Percentiles rank a stretch among this genome's conserved stretches.
phyloP scores from a whole-genome alignment of 2,797 vertebrate species.

The Characodon lateralis region DNA sequence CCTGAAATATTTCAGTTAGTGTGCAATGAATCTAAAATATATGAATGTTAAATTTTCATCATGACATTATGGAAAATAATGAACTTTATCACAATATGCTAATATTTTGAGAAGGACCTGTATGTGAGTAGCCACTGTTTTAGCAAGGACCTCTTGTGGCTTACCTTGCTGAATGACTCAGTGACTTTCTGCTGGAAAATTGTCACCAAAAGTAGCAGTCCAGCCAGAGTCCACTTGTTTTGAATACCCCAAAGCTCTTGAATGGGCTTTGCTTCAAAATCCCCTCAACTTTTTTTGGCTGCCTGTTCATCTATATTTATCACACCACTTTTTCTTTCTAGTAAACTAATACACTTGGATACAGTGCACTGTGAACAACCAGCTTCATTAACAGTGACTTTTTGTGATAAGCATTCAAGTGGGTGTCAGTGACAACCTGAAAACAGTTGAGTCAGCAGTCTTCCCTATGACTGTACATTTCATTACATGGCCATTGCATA shows the following conservation, averaged over 20 bases:
- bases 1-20: too few species aligned
- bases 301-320: not conserved
- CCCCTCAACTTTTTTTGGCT: not conserved
- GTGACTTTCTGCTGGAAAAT: not conserved
- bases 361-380: not conserved
- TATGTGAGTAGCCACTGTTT: not conserved
- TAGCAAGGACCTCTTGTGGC: not conserved
- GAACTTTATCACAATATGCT: too few species aligned
- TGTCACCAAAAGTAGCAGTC: not conserved
- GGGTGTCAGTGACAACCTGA: not conserved
- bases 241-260: not conserved
- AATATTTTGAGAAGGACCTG: too few species aligned
- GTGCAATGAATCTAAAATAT: too few species aligned
- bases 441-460: not conserved
- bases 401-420: not conserved
- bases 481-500: not conserved
- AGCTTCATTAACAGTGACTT: not conserved
- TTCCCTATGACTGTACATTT: too few species aligned
- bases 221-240: not conserved
- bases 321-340: not conserved
- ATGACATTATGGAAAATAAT: too few species aligned
- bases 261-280: too few species aligned
- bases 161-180: not conserved
- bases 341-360: not conserved
- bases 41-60: too few species aligned